Evolutionary conservation across 1,140 invertebrate genomes (phyloP), one percentile per base, ranked within the genome.

Genomic region (Cydia pomonella): DNA sequence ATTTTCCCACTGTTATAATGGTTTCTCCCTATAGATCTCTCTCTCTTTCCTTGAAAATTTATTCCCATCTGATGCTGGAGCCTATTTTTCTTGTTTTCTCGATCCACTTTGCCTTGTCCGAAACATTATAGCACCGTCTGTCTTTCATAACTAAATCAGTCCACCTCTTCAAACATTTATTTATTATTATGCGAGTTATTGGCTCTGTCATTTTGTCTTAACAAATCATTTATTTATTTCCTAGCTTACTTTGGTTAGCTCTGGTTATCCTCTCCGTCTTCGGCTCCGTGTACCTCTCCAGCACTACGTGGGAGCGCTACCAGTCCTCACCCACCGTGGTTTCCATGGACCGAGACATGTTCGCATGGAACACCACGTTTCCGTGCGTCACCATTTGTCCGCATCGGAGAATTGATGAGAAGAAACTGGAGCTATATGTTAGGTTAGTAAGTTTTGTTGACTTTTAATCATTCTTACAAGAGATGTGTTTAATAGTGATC

Each of bases 321-420:
- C 94, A 95, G 81, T 94, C 94, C 27, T 96, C 95, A 16, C 95
- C 96, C 0, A 96, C 95, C 21, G 95, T 96, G 5, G 95, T 96
- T 41, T 96, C 96, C 2, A 95, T 96, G 95, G 95, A 96, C 87
- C 91, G 95, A 0, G 95, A 96, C 81, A 95, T 95, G 87, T 94
- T 95, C 78, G 93, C 95, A 0, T 96, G 96, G 96, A 95, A 96
- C 75, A 96, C 95, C 0, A 94, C 95, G 4, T 96, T 96, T 79
- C 95, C 95, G 0, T 93, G 94, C 13, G 80, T 94, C 44, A 95
- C 94, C 0, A 90, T 95, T 18, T 95, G 94, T 75, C 92, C 93
- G 0, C 90, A 93, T 21, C 89, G 88, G 12, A 93, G 93, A 63
- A 84, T 94, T 71, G 93, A 94, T 80, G 83, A 88, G 41, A 82